Percentiles rank a stretch among this genome's conserved stretches.
Evolutionary conservation across 2,888 invertebrate genomes (phyloP).

Genomic region (Hesperia comma): DNA sequence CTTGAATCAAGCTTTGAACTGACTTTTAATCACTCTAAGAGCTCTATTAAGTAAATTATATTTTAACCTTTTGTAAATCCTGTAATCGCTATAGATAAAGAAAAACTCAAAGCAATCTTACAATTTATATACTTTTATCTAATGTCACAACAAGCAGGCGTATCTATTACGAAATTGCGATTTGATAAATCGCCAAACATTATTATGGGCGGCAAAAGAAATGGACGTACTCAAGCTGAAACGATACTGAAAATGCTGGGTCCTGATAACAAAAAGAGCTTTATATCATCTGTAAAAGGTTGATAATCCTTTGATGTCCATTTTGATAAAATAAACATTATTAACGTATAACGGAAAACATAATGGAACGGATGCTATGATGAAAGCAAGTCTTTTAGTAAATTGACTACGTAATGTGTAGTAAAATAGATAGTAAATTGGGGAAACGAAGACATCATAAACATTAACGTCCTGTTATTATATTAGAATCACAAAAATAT

Average conservation of each 20-base stretch:
- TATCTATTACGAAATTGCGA: slow-evolving; percentile 83
- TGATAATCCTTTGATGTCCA: slow-evolving; percentile 44
- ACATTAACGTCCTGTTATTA: slow-evolving; percentile 15
- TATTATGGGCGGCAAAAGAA: slow-evolving; percentile 81
- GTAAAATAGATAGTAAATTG: slow-evolving; percentile 28
- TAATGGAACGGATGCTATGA: slow-evolving; percentile 66
- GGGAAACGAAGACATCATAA: slow-evolving; percentile 26
- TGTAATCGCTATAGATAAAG: no score
- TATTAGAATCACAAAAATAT: background rate
- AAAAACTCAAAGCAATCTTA: slow-evolving; percentile 43
- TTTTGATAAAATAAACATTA: slow-evolving; percentile 67
- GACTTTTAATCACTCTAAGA: no score
- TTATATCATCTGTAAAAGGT: slow-evolving; percentile 50
- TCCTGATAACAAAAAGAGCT: slow-evolving; percentile 49
- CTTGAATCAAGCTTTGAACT: no score
- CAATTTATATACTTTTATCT: slow-evolving; percentile 70
- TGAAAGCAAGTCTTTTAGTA: slow-evolving; percentile 69
- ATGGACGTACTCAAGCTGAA: slow-evolving; percentile 76
- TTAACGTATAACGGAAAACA: slow-evolving; percentile 71
- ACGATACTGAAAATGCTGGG: slow-evolving; percentile 55
- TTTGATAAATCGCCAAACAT: slow-evolving; percentile 83
- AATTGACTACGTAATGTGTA: slow-evolving; percentile 60
- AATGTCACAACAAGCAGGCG: slow-evolving; percentile 71
- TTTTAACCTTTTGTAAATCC: no score
- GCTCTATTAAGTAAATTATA: no score